Evolutionary conservation across 2,113 vertebrate genomes (phyloP).

Genomic region (Paralichthys olivaceus): DNA sequence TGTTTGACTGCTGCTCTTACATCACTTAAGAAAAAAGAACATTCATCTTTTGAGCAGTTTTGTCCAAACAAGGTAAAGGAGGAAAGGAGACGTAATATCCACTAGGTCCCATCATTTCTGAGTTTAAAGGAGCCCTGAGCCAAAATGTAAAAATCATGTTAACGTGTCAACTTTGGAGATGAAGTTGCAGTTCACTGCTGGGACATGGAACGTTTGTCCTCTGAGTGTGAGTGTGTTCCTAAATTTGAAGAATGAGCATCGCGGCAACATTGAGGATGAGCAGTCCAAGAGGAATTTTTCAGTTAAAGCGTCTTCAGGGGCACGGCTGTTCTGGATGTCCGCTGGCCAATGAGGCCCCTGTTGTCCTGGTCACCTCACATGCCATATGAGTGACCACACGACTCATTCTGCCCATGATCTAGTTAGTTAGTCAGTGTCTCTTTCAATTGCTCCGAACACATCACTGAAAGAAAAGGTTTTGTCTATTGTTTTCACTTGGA

Average conservation of each 20-base stretch:
- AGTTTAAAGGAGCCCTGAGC: conserved; percentile 6
- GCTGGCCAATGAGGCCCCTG: conserved; percentile 22
- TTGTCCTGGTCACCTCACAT: conserved; percentile 38
- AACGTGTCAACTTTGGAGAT: conserved; percentile 28
- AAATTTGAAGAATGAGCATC: conserved; percentile 35
- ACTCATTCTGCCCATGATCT: not conserved
- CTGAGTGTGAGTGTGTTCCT: conserved; percentile 17
- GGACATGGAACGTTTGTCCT: conserved; percentile 13
- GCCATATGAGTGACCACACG: conserved; percentile 34
- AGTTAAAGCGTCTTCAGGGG: conserved; percentile 33
- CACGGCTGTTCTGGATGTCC: conserved; percentile 14
- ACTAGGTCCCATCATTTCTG: not conserved
- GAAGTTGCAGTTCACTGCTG: conserved; percentile 4
- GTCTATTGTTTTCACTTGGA: not conserved
- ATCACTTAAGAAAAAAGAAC: conserved; percentile 28
- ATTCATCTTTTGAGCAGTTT: conserved; percentile 14
- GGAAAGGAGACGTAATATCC: conserved; percentile 25
- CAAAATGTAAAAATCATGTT: conserved; percentile 15
- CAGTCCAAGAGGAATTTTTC: conserved; percentile 54
- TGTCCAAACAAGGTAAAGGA: conserved; percentile 72
- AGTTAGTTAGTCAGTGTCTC: not conserved
- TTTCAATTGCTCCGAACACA: not conserved
- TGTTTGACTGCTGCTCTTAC: conserved; percentile 41
- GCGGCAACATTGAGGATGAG: conserved; percentile 39
- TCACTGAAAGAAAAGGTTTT: not conserved